Percentiles rank a stretch among this genome's conserved stretches.
phyloP scores from a whole-genome alignment of 2,113 vertebrate species.

The Zootoca vivipara region DNA sequence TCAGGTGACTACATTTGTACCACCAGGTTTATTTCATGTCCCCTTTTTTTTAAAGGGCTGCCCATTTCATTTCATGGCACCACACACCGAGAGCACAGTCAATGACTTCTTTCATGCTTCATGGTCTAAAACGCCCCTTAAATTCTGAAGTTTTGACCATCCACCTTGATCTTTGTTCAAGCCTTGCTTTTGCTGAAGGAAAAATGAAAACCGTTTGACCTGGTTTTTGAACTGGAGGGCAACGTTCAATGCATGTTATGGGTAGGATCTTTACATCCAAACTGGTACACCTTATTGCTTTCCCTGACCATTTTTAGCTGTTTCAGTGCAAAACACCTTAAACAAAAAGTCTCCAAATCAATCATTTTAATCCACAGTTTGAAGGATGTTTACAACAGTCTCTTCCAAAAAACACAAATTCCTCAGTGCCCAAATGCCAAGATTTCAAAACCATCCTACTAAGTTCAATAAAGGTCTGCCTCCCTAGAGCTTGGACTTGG shows the following conservation, averaged over 20 bases:
- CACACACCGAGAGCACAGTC: neutral
- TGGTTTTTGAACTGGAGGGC: slow-evolving; percentile 11
- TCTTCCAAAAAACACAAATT: neutral
- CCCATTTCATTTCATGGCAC: neutral
- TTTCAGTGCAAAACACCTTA: neutral
- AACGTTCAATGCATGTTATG: neutral
- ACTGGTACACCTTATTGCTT: slow-evolving; percentile 13
- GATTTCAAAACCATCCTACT: slow-evolving; percentile 18
- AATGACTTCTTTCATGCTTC: neutral
- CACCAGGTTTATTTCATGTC: neutral
- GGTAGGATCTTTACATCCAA: neutral
- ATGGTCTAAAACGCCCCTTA: neutral
- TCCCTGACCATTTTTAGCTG: neutral
- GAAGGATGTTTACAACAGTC: neutral
- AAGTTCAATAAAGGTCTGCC: neutral
- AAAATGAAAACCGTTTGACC: neutral
- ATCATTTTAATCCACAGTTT: neutral
- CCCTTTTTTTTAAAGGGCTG: neutral
- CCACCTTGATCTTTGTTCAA: neutral
- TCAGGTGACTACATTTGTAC: neutral
- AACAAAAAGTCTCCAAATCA: neutral
- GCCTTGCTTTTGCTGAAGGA: neutral
- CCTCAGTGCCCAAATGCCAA: neutral
- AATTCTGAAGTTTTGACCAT: neutral
- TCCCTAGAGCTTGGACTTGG: neutral